Base-by-base conservation (phyloP, 1,140 invertebrate species). In the Drosophila varians region DNA sequence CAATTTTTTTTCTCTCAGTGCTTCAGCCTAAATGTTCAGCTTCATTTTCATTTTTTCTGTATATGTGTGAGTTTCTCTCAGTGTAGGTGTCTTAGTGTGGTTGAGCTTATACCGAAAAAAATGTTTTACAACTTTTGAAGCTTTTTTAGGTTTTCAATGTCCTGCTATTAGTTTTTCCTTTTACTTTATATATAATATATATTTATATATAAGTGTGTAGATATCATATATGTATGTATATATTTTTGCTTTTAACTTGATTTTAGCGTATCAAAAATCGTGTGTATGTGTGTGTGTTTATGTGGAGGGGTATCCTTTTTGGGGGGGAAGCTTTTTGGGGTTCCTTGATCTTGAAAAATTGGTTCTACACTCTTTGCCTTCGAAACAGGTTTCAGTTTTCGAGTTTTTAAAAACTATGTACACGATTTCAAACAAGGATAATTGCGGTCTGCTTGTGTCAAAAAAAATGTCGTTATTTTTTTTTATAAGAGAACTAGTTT, bases 331-430 rank as follows among this genome's bases (percentile, higher is more conserved):
- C 47, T 31, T 68, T 25, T 60, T 65, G 9, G 28, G 9, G 11
- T 9, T 8, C 8, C 9, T 54, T 65, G 49, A 34, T 74, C 52
- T 75, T 75, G 45, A 79, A 80, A 83, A 83, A 83, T 86, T 83
- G 79, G 79, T 83, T 83, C 79, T 83, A 88, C 71, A 57, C 69
- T 66, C 58, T 38, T 54, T n/a, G n/a, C 36, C 36, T 38, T 31
- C 2, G 28, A 31, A 11, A 7, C 7, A 45, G 5, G 36, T 31
- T 65, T 65, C 43, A 31, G 43, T 71, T 42, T 36, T 60, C 6
- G 49, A 65, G 52, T 61, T 53, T 74, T 66, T 2, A 46, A 74
- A 71, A 43, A 58, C 18, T 42, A 26, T 38, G 14, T 64, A 18
- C 34, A 45, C 43, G 3, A 34, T 34, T 34, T 34, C 31, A n/a